A percentile compares a stretch with the other conserved stretches of the same genome.
These are phyloP conservation scores for Poecilia latipinna DNA, from an alignment of 2,113 vertebrate species.

Conservation along the genomic window DNA sequence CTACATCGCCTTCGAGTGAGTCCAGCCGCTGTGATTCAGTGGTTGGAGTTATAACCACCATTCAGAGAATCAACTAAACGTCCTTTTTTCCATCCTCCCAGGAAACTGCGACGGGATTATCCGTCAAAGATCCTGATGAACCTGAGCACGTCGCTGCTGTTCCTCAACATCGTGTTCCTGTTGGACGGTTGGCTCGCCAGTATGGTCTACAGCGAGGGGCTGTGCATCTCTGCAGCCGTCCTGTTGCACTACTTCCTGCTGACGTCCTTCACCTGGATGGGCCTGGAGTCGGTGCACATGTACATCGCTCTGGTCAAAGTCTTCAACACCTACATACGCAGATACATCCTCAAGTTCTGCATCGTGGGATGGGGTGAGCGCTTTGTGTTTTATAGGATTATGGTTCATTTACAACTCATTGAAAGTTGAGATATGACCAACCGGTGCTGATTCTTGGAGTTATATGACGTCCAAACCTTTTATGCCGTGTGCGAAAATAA, in stretches of 20 bases:
- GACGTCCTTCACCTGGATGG: conserved; percentile 98
- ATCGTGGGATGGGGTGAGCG: conserved; percentile 92
- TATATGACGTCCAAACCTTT: too few species aligned
- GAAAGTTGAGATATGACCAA: too few species aligned
- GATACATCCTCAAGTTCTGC: conserved; percentile 98
- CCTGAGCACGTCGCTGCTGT: conserved; percentile 90
- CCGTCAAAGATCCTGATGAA: conserved; percentile 99
- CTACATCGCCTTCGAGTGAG: conserved; percentile 97
- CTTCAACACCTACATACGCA: conserved; percentile 95
- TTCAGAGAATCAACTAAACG: background rate
- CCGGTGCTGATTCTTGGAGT: too few species aligned
- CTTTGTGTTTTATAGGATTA: too few species aligned
- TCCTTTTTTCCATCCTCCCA: conserved; percentile 46
- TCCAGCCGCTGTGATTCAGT: conserved; percentile 12
- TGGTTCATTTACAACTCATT: too few species aligned
- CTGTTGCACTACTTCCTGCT: conserved; percentile 95
- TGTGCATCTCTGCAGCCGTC: conserved; percentile 86
- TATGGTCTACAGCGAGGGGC: conserved; percentile 72
- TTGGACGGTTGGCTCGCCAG: conserved; percentile 93
- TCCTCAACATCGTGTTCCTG: conserved; percentile 92
- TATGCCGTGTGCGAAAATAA: too few species aligned
- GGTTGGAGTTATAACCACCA: too few species aligned
- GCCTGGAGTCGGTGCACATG: conserved; percentile 96
- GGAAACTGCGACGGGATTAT: conserved; percentile 95
- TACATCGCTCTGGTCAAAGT: conserved; percentile 98